Evolutionary conservation across 1,140 invertebrate genomes (phyloP).

Genomic region (Brachionus calyciflorus): DNA sequence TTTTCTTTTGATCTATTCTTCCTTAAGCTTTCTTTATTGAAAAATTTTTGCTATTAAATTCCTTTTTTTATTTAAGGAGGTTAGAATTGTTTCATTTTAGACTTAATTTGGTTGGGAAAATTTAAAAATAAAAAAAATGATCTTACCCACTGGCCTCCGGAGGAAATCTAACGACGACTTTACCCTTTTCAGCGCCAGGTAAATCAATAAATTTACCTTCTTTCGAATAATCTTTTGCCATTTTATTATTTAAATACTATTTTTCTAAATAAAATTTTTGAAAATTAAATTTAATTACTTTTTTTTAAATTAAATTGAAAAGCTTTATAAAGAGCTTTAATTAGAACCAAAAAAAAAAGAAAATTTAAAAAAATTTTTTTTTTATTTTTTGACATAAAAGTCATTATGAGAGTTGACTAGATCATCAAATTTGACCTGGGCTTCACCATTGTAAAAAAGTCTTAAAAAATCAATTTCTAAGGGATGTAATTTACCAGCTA

Average conservation of each 20-base stretch:
- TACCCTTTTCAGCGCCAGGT: constrained; percentile 89
- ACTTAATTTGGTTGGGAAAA: too few relatives aligned
- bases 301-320: background rate
- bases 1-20: too few relatives aligned
- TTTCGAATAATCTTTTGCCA: constrained; percentile 55
- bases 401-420: constrained; percentile 34
- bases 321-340: constrained; percentile 22
- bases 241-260: constrained; percentile 19
- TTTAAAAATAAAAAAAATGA: background rate
- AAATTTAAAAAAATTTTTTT: background rate
- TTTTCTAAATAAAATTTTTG: constrained; percentile 1
- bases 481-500: constrained; percentile 80
- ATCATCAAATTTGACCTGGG: constrained; percentile 36
- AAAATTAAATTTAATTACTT: background rate
- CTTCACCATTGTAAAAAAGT: constrained; percentile 48
- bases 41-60: too few relatives aligned
- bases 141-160: constrained; percentile 90
- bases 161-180: constrained; percentile 90
- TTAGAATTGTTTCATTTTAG: too few relatives aligned
- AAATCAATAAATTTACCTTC: constrained; percentile 96
- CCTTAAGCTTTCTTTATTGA: too few relatives aligned
- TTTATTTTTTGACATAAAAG: constrained; percentile 31
- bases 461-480: constrained; percentile 80
- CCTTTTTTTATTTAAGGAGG: too few relatives aligned
- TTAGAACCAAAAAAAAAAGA: background rate